Evolutionary conservation across 2,888 invertebrate species (phyloP).

Genomic region (Cenopis cana): DNA sequence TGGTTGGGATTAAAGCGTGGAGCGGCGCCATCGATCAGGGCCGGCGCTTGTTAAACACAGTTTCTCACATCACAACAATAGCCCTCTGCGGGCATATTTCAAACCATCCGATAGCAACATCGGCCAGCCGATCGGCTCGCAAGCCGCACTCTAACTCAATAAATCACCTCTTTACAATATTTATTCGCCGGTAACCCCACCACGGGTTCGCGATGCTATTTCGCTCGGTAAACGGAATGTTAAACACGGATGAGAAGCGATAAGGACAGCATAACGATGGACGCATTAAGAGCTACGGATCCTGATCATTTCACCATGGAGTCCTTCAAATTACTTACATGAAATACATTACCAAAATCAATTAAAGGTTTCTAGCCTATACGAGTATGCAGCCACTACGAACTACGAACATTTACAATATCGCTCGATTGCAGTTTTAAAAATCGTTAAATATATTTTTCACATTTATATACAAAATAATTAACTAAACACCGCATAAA

Average conservation of each 20-base stretch:
- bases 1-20: conserved; percentile 62
- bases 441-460: background rate
- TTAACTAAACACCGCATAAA: background rate
- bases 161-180: conserved; percentile 84
- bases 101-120: conserved; percentile 80
- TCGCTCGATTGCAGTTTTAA: no score
- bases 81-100: conserved; percentile 82
- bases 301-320: background rate
- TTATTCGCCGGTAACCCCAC: conserved; percentile 77
- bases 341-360: background rate
- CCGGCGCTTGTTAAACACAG: conserved; percentile 82
- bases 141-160: conserved; percentile 72
- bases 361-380: background rate
- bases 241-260: conserved; percentile 38
- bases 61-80: conserved; percentile 84
- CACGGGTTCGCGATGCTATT: conserved; percentile 62
- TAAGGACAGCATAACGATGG: conserved; percentile 19
- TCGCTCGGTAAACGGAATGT: conserved; percentile 36
- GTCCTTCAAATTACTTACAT: background rate
- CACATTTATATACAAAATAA: background rate
- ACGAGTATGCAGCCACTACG: background rate
- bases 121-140: conserved; percentile 74
- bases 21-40: conserved; percentile 73
- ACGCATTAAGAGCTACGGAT: background rate
- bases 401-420: no score